Base-by-base conservation (phyloP, 2,797 vertebrate species). In the Serranus cabrilla region DNA sequence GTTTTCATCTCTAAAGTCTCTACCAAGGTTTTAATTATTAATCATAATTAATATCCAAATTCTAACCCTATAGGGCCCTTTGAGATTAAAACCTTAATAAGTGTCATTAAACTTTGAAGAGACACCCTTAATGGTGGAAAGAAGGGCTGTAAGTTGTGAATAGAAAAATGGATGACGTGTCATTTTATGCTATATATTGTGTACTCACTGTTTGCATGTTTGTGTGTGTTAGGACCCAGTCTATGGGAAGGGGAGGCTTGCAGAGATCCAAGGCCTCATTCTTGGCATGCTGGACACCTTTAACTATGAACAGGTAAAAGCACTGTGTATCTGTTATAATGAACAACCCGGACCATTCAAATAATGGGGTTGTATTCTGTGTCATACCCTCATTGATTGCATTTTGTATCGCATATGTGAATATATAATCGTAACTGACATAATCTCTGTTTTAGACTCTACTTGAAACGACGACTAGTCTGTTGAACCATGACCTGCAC, bases 221-320 rank as follows among this genome's bases (percentile, higher is more conserved):
- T 56, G 23, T 81, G 69, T 85, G 47, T 69, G 20, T 46, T 87
- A 99, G 98, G 98, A 99, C 84, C 98, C 98, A 14, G 95, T 99
- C 60, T 99, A 99, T 87, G 97, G 98, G 34, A 98, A 93, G 93
- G 98, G 98, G 64, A 98, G 97, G 83, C 94, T 99, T 84, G 96
- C 97, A 82, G 98, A 99, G 92, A 98, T 99, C 86, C 97, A 99
- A 77, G 96, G 96, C 6, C 96, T 99, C 60, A 95, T 99, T 57
- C 91, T 99, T 78, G 97, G 98, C 51, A 99, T 99, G 98, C 83
- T 99, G 89, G 97, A 99, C 80, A 99, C 97, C 2, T 99, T 99
- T 85, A 98, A 94, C 87, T 99, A 99, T 61, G 98, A 99, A 78
- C 97, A 98, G 90, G 98, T 99, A 93, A 47, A n/a, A 39, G 4